These are phyloP conservation scores for Mythimna impura DNA, from an alignment of 2,888 invertebrate species.

Conservation along the genomic window DNA sequence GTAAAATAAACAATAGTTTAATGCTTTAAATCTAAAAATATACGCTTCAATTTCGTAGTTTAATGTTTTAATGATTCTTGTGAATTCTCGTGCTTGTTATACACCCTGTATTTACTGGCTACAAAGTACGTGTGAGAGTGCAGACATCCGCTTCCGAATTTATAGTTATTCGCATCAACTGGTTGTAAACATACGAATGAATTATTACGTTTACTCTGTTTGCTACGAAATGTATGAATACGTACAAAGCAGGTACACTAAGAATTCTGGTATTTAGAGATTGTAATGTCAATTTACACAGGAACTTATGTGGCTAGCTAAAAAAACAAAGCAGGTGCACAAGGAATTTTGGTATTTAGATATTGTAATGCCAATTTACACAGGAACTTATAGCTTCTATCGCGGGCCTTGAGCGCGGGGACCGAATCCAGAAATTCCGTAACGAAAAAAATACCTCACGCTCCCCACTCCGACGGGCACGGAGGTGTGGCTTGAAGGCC, in stretches of 20 bases:
- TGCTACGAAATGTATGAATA: not conserved
- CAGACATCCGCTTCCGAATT: constrained; percentile 59
- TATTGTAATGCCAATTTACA: too few species aligned
- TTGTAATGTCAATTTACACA: not conserved
- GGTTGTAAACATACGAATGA: constrained; percentile 33
- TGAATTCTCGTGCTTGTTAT: not conserved
- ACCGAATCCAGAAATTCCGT: too few species aligned
- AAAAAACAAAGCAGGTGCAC: too few species aligned
- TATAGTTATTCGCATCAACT: constrained; percentile 54
- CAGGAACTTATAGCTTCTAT: too few species aligned
- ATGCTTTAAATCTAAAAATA: constrained; percentile 9
- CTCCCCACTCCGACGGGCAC: too few species aligned
- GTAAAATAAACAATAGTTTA: constrained; percentile 24
- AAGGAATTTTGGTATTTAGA: too few species aligned
- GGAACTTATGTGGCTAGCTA: too few species aligned
- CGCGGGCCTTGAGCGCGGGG: too few species aligned
- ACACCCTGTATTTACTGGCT: constrained; percentile 12
- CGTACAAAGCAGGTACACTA: not conserved
- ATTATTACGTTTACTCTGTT: constrained; percentile 25
- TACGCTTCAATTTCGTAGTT: not conserved
- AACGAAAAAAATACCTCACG: too few species aligned
- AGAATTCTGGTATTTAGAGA: not conserved
- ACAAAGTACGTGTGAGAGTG: constrained; percentile 37
- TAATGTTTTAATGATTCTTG: not conserved
- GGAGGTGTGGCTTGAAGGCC: too few species aligned